Evolutionary conservation across 53 echinoderm and acorn worm species (phyloP).

Genomic region (Crossaster papposus): DNA sequence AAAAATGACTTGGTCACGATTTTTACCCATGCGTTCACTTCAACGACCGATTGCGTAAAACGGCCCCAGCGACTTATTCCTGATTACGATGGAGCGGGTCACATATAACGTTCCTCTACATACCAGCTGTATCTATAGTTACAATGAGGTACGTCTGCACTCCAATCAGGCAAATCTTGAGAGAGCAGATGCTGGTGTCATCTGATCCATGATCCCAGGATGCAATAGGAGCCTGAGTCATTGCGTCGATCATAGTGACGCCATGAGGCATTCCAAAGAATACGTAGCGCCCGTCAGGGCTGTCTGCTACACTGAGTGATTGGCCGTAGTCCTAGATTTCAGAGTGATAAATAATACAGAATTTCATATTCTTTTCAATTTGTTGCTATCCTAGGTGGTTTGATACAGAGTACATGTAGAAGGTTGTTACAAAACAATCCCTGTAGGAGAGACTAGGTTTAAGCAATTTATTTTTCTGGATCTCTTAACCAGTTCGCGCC

Average conservation of each 20-base stretch:
- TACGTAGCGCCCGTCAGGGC: slow-evolving; percentile 86
- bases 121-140: slow-evolving; percentile 81
- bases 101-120: neutral
- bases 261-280: slow-evolving; percentile 86
- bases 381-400: too few relatives aligned
- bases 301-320: slow-evolving; percentile 65
- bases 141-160: slow-evolving; percentile 86
- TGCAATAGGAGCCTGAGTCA: slow-evolving; percentile 73
- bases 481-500: too few relatives aligned
- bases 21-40: too few relatives aligned
- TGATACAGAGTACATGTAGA: too few relatives aligned
- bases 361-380: too few relatives aligned
- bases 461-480: too few relatives aligned
- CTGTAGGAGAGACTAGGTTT: too few relatives aligned
- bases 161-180: slow-evolving; percentile 77
- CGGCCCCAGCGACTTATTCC: too few relatives aligned
- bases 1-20: too few relatives aligned
- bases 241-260: slow-evolving; percentile 75
- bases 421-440: too few relatives aligned
- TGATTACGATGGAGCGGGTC: too few relatives aligned
- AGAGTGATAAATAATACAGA: neutral
- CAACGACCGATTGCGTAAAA: too few relatives aligned
- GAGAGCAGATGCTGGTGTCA: slow-evolving; percentile 50
- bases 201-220: slow-evolving; percentile 72
- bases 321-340: slow-evolving; percentile 72